Conservation (phyloP, 2,888 invertebrate species). For the Drosophila rubida region DNA sequence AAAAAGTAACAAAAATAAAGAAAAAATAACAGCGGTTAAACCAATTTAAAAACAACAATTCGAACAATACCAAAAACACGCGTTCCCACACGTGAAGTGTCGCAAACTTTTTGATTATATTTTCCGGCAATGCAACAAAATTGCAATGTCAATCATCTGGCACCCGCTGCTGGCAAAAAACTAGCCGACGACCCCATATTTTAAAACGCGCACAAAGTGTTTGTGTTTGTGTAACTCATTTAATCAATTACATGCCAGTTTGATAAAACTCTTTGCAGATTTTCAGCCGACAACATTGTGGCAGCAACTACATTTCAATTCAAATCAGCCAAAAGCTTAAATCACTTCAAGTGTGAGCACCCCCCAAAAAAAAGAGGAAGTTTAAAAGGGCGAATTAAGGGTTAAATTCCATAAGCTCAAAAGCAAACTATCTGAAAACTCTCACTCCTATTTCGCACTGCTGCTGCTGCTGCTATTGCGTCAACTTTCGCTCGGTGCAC, state of each 20-base stretch:
- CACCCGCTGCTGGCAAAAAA: neutral
- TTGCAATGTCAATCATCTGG: slow-evolving; percentile 46
- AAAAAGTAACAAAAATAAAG: slow-evolving; percentile 3
- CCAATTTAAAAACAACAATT: slow-evolving; percentile 44
- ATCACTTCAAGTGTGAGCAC: no score
- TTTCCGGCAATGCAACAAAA: slow-evolving; percentile 43
- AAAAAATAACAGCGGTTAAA: slow-evolving; percentile 36
- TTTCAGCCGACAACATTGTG: neutral
- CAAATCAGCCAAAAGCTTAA: neutral
- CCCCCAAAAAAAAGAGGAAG: neutral
- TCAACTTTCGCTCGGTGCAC: slow-evolving; percentile 72
- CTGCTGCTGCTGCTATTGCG: slow-evolving; percentile 35
- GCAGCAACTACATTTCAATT: neutral
- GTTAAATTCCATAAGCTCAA: neutral
- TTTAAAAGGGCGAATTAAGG: neutral
- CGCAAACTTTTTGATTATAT: slow-evolving; percentile 39
- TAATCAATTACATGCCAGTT: slow-evolving; percentile 47
- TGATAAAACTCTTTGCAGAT: slow-evolving; percentile 28
- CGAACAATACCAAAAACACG: slow-evolving; percentile 18
- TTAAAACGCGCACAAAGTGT: slow-evolving; percentile 50
- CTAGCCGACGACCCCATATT: slow-evolving; percentile 12
- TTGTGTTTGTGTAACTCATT: slow-evolving; percentile 30
- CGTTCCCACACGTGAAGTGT: slow-evolving; percentile 21
- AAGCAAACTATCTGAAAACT: slow-evolving; percentile 15
- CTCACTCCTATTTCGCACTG: slow-evolving; percentile 13